Conservation (phyloP, 2,797 vertebrate genomes). For the Yasuhikotakia modesta region DNA sequence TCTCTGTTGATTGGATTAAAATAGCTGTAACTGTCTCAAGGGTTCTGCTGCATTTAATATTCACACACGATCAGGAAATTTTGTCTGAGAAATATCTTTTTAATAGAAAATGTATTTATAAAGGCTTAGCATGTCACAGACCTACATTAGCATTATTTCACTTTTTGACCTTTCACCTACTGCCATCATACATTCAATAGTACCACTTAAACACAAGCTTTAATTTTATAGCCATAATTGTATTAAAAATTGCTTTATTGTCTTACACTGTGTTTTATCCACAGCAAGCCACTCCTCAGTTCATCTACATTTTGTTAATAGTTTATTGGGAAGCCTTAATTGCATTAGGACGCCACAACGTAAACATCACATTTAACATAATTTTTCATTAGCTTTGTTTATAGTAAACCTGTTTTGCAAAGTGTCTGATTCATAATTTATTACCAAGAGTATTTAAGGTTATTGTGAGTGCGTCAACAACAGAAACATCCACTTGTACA, state of each 20-base stretch:
- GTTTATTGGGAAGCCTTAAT: background rate
- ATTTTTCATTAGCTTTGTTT: slow-evolving; percentile 6
- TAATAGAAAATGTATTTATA: background rate
- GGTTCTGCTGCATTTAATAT: background rate
- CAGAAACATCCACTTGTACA: background rate
- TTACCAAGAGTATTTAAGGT: background rate
- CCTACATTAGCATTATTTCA: background rate
- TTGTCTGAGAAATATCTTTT: background rate
- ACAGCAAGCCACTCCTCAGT: background rate
- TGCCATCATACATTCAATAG: background rate
- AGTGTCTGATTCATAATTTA: slow-evolving; percentile 1
- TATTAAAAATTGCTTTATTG: background rate
- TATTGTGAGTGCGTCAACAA: background rate
- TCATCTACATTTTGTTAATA: slow-evolving; percentile 5
- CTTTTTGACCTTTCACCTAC: background rate
- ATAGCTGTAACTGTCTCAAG: background rate
- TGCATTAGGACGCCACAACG: background rate
- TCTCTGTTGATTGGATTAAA: background rate
- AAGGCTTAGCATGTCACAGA: background rate
- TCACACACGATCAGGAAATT: background rate
- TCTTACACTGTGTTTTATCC: background rate
- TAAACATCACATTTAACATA: background rate
- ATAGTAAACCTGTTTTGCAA: background rate
- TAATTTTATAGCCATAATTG: background rate
- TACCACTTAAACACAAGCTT: background rate